Evolutionary conservation across 2,797 vertebrate genomes (phyloP), one percentile per base, ranked within the genome.

Genomic region (Clarias pachynema): DNA sequence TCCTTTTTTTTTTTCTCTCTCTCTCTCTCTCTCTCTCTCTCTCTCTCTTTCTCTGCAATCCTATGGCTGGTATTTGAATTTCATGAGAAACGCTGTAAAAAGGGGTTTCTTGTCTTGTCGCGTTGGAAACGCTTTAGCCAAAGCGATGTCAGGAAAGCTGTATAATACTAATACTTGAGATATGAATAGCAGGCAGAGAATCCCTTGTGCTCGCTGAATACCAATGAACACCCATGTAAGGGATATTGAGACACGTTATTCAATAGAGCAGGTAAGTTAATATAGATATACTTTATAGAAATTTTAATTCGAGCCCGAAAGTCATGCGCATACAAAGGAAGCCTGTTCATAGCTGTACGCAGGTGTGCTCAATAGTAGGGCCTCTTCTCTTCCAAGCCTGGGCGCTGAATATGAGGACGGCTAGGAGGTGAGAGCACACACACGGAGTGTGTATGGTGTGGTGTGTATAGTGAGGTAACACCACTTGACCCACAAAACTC

Each of bases 1-100:
- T 84, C 82, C 91, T 90, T 88, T 26, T 49, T 91, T 90, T 88
- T n/a, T 40, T 40, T 7, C 5, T 40, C 37, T 40, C 6, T 40
- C 40, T 40, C n/a, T 44, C 34, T 40, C 40, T 44, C 1, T 44
- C 44, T 12, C 44, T 10, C 44, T 12, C 44, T 49, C 44, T 9
- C 44, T 49, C 44, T 49, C 44, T 49, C 1, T 49, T 79, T 60
- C 77, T 89, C 88, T 85, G 89, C 91, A 88, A 84, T 82, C 81
- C 79, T 86, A 77, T 84, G 82, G 81, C 75, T 77, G 68, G 72
- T 69, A 85, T 86, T 83, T 89, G 74, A 87, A 87, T 85, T 84
- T 83, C 79, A 75, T 65, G 79, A 88, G 79, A 34, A 83, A 73
- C 4, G 20, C 8, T 78, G 56, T 79, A 56, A 24, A 31, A 63